These are phyloP conservation scores for Sebastolobus alascanus DNA, from an alignment of 2,797 vertebrate species.

Conservation along the genomic window DNA sequence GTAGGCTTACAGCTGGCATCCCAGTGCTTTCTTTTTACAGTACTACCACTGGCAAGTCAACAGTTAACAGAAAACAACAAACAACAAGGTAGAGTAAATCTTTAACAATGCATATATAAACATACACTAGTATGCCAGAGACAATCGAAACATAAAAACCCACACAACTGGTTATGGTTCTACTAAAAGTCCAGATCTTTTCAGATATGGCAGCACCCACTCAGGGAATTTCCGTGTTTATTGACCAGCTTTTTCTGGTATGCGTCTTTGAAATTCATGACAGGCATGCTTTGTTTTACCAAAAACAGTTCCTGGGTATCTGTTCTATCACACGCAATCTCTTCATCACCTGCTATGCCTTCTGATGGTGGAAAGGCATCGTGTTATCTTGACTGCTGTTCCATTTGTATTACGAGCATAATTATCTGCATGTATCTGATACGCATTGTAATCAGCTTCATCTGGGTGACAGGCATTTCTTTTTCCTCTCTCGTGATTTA, in stretches of 20 bases:
- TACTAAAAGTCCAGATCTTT: conserved; percentile 23
- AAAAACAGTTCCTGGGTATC: conserved; percentile 59
- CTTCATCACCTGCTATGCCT: conserved; percentile 64
- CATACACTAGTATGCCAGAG: conserved; percentile 2
- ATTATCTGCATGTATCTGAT: conserved; percentile 81
- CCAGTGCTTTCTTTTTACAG: conserved; percentile 28
- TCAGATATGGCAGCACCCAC: conserved; percentile 35
- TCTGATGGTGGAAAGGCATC: conserved; percentile 66
- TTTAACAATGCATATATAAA: conserved; percentile 38
- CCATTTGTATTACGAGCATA: conserved; percentile 76
- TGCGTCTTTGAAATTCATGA: conserved; percentile 44
- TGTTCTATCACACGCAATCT: conserved; percentile 56
- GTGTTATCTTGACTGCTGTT: conserved; percentile 72
- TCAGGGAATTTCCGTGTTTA: conserved; percentile 40
- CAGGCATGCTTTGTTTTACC: conserved; percentile 58
- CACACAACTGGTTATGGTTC: conserved; percentile 18
- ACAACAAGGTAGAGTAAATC: conserved; percentile 36
- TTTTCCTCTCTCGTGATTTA: conserved; percentile 51
- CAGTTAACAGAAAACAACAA: conserved; percentile 46
- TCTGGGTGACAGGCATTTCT: conserved; percentile 69
- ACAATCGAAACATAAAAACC: conserved; percentile 28
- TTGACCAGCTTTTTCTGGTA: conserved; percentile 51
- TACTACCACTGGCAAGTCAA: conserved; percentile 29
- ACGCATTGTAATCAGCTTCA: conserved; percentile 80
- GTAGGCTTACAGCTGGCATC: conserved; percentile 44